A percentile compares a stretch with the other conserved stretches of the same genome.
Conservation (phyloP, 2,113 vertebrate genomes). For the Chionis minor region DNA sequence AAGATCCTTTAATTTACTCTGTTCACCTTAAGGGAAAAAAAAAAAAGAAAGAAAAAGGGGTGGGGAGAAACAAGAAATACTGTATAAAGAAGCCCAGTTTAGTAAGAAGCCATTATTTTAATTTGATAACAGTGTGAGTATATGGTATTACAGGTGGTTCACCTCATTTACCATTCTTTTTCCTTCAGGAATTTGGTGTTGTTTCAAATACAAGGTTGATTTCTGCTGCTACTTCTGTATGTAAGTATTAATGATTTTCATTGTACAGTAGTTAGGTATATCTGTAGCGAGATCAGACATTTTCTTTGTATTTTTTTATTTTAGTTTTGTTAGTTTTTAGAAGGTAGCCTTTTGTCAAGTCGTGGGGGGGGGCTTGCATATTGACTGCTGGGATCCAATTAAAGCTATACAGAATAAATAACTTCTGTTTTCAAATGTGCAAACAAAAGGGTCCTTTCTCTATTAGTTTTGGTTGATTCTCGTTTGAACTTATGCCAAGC, state of each 20-base stretch:
- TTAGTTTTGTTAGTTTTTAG: background rate
- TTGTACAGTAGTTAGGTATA: background rate
- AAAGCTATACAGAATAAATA: background rate
- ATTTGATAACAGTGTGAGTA: background rate
- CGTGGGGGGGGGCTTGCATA: background rate
- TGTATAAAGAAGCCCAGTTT: background rate
- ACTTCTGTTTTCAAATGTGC: background rate
- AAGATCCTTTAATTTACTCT: background rate
- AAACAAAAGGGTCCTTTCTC: background rate
- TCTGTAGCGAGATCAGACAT: background rate
- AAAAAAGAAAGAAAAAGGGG: background rate
- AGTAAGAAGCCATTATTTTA: background rate
- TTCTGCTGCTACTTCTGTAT: constrained; percentile 98
- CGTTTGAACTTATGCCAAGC: background rate
- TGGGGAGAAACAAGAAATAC: background rate
- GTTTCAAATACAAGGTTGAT: constrained; percentile 98
- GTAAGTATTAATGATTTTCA: constrained; percentile 82
- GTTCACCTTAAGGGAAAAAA: background rate
- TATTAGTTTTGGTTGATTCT: background rate
- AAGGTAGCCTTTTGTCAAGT: background rate
- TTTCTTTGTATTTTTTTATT: background rate
- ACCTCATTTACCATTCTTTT: constrained; percentile 37
- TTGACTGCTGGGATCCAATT: background rate
- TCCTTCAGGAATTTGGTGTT: constrained; percentile 94
- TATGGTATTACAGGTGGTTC: background rate